phyloP scores from a whole-genome alignment of 1,140 invertebrate species.

The Nixonia krombeini region DNA sequence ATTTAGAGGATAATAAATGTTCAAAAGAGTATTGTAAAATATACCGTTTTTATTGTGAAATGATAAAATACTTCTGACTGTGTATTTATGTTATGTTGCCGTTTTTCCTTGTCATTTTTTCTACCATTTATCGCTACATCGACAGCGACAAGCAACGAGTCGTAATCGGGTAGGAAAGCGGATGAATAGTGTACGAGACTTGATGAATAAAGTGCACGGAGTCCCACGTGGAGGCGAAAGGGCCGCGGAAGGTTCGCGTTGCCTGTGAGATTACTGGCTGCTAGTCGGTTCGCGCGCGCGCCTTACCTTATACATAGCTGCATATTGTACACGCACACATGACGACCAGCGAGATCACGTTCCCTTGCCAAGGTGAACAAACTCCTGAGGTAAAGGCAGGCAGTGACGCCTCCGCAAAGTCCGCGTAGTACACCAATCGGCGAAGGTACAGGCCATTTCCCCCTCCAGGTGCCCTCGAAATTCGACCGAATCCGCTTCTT shows the following conservation, averaged over 20 bases:
- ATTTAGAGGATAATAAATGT: too few species aligned
- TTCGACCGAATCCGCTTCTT: too few species aligned
- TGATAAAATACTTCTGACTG: too few species aligned
- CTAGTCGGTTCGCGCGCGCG: not conserved
- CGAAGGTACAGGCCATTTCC: slow-evolving; percentile 25
- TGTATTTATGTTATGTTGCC: too few species aligned
- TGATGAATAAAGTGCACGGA: not conserved
- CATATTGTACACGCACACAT: not conserved
- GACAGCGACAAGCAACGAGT: too few species aligned
- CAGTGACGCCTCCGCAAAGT: slow-evolving; percentile 43
- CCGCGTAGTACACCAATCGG: slow-evolving; percentile 4
- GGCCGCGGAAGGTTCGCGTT: not conserved
- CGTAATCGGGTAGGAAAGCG: too few species aligned
- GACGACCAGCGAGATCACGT: slow-evolving; percentile 7
- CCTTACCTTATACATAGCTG: not conserved
- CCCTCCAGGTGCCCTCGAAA: not conserved
- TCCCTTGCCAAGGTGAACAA: slow-evolving; percentile 44
- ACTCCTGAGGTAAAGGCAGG: slow-evolving; percentile 38
- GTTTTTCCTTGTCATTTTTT: too few species aligned
- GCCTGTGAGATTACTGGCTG: not conserved
- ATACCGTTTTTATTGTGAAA: too few species aligned
- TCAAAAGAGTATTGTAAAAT: too few species aligned
- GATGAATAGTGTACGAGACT: not conserved
- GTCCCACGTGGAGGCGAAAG: not conserved
- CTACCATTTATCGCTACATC: too few species aligned